These are phyloP conservation scores for Muscicapa comitata DNA, from an alignment of 2,797 vertebrate species.

Conservation along the genomic window DNA sequence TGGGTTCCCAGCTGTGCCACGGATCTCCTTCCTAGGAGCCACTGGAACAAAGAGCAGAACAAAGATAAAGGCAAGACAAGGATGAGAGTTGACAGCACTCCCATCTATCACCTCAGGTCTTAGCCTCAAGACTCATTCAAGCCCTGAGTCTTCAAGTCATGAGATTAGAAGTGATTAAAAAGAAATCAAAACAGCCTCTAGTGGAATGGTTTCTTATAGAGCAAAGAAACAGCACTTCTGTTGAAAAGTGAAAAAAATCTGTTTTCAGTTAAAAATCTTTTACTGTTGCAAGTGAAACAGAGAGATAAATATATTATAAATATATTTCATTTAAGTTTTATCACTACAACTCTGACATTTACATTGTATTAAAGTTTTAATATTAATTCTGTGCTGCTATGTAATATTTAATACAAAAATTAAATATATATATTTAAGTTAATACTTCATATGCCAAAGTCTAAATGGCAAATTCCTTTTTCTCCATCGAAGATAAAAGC, in stretches of 20 bases:
- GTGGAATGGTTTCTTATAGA: not conserved
- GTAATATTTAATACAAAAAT: not conserved
- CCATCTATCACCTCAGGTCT: not conserved
- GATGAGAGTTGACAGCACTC: not conserved
- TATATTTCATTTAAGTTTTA: slow-evolving; percentile 1
- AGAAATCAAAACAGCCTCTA: not conserved
- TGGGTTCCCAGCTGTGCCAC: not conserved
- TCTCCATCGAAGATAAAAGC: not conserved
- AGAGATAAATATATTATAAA: slow-evolving; percentile 42
- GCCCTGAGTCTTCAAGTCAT: not conserved
- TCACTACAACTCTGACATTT: slow-evolving; percentile 18
- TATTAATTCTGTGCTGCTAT: not conserved
- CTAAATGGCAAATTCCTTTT: not conserved
- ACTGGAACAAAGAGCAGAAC: not conserved
- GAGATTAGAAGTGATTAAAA: not conserved
- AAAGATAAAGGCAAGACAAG: not conserved
- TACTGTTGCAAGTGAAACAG: not conserved
- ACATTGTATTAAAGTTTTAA: slow-evolving; percentile 30
- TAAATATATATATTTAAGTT: slow-evolving; percentile 7
- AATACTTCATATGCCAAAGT: slow-evolving; percentile 30
- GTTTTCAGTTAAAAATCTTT: not conserved
- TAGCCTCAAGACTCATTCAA: not conserved
- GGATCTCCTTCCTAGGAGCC: rapidly evolving
- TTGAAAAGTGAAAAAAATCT: not conserved
- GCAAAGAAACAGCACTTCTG: not conserved